phyloP scores from a whole-genome alignment of 2,888 invertebrate species.

The Unio delphinus region DNA sequence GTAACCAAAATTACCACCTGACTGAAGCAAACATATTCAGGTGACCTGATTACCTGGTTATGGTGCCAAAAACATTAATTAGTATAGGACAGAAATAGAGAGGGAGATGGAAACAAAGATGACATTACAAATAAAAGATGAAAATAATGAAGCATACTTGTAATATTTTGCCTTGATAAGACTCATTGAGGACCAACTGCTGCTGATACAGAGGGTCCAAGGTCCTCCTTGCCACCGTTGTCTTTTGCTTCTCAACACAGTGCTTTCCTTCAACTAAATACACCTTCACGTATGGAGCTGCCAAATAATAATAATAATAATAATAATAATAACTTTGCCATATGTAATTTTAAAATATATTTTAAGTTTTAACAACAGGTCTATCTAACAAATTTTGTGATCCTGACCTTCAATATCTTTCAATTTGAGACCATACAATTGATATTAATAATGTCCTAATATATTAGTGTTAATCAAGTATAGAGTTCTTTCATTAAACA shows the following conservation, averaged over 20 bases:
- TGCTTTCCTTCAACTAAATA: slow-evolving; percentile 98
- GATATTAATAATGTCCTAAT: no score
- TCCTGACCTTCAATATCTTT: no score
- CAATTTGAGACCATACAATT: no score
- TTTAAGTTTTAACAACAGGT: no score
- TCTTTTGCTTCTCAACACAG: slow-evolving; percentile 98
- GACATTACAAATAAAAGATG: background rate
- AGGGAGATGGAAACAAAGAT: background rate
- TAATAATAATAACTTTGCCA: no score
- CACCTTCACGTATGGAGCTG: slow-evolving; percentile 98
- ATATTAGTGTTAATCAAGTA: no score
- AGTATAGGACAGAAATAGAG: background rate
- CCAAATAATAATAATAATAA: slow-evolving; percentile 23
- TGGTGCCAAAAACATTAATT: background rate
- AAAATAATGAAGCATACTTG: slow-evolving; percentile 79
- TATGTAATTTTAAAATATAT: no score
- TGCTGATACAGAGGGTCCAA: slow-evolving; percentile 98
- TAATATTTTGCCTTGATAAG: slow-evolving; percentile 92
- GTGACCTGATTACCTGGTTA: background rate
- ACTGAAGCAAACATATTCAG: background rate
- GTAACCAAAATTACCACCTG: no score
- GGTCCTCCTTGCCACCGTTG: slow-evolving; percentile 91
- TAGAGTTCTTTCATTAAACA: no score
- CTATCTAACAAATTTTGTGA: no score
- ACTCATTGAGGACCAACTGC: slow-evolving; percentile 93